phyloP scores from a whole-genome alignment of 1,140 invertebrate species.

The Lutraria rhynchaena region DNA sequence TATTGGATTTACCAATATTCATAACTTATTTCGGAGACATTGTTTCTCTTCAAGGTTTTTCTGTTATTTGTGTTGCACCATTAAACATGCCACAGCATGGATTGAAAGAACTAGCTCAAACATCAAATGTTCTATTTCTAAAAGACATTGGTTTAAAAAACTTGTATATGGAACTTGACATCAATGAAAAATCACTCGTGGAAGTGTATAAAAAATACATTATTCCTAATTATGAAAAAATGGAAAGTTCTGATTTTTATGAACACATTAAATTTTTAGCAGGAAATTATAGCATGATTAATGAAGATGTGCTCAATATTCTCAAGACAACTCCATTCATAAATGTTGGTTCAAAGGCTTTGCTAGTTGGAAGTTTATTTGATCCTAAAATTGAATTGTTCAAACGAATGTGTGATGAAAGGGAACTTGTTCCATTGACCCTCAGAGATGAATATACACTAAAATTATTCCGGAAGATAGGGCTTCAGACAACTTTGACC shows the following conservation, averaged over 20 bases:
- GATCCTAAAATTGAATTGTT: conserved; percentile 57
- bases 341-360: background rate
- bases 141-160: background rate
- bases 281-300: background rate
- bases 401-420: conserved; percentile 46
- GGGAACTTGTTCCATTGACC: conserved; percentile 49
- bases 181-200: conserved; percentile 5
- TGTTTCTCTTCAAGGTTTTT: background rate
- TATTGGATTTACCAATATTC: conserved; percentile 4
- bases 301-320: background rate
- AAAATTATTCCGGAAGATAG: conserved; percentile 52
- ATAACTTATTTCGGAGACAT: conserved; percentile 1
- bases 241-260: conserved; percentile 27
- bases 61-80: conserved; percentile 1
- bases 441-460: conserved; percentile 28
- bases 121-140: conserved; percentile 17
- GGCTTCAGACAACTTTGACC: conserved; percentile 53
- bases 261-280: conserved; percentile 51
- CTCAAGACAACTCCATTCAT: conserved; percentile 1
- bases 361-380: conserved; percentile 46
- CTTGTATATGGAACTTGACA: conserved; percentile 5
- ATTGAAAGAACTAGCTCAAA: conserved; percentile 45
- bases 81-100: conserved; percentile 30
- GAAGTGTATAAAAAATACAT: conserved; percentile 62
- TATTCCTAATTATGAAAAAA: conserved; percentile 35